A percentile compares a stretch with the other conserved stretches of the same genome.
Evolutionary conservation across 2,888 invertebrate genomes (phyloP).

Genomic region (Coleophora flavipennella): DNA sequence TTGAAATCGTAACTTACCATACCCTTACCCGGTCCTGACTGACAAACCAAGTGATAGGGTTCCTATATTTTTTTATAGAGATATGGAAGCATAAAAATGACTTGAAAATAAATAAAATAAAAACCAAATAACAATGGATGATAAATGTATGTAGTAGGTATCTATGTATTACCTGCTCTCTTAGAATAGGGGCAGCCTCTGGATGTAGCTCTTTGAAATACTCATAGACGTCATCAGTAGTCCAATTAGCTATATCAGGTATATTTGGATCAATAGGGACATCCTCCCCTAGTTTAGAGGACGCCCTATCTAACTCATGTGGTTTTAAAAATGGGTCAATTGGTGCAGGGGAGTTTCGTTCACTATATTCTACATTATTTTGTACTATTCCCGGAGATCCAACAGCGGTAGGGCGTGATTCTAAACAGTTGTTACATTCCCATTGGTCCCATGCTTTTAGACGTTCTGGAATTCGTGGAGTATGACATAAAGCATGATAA

Average conservation of each 20-base stretch:
- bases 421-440: constrained; percentile 80
- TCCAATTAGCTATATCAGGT: constrained; percentile 88
- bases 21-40: too few relatives aligned
- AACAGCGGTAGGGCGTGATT: constrained; percentile 46
- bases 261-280: constrained; percentile 75
- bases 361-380: constrained; percentile 37
- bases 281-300: constrained; percentile 49
- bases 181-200: constrained; percentile 85
- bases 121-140: too few relatives aligned
- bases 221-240: constrained; percentile 84
- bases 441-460: constrained; percentile 76
- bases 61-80: too few relatives aligned
- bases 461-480: constrained; percentile 75
- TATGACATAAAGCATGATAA: constrained; percentile 87
- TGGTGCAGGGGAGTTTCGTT: constrained; percentile 30
- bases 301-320: constrained; percentile 56
- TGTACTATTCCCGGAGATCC: constrained; percentile 50
- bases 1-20: too few relatives aligned
- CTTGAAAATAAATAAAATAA: too few relatives aligned
- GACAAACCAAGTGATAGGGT: too few relatives aligned
- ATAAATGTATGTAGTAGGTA: too few relatives aligned
- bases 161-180: constrained; percentile 77
- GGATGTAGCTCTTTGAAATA: constrained; percentile 86
- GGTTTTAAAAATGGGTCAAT: constrained; percentile 60
- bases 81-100: too few relatives aligned